Percentiles rank a stretch among this genome's conserved stretches.
Conservation (phyloP, 2,797 vertebrate genomes). For the Spondyliosoma cantharus region DNA sequence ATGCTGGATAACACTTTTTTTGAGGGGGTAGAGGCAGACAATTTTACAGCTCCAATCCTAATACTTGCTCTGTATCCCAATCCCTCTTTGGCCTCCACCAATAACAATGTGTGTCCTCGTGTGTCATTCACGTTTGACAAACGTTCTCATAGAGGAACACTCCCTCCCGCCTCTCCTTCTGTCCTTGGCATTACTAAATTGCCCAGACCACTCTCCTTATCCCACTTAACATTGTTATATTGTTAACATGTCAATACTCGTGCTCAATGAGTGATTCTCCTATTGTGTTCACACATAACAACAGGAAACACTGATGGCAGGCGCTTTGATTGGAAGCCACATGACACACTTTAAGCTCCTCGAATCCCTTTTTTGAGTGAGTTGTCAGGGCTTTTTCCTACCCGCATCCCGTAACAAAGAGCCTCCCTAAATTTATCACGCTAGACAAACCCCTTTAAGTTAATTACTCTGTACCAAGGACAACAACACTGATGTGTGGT, state of each 20-base stretch:
- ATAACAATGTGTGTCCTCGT: constrained; percentile 49
- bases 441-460: constrained; percentile 81
- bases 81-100: constrained; percentile 40
- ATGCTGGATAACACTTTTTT: constrained; percentile 50
- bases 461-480: constrained; percentile 76
- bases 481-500: constrained; percentile 79
- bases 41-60: constrained; percentile 49
- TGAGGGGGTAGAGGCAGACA: constrained; percentile 26
- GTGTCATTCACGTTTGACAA: constrained; percentile 50
- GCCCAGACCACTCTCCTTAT: constrained; percentile 65
- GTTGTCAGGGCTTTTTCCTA: constrained; percentile 63
- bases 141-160: constrained; percentile 34
- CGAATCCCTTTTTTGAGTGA: constrained; percentile 58
- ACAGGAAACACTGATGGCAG: constrained; percentile 76
- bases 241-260: constrained; percentile 78
- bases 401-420: constrained; percentile 70
- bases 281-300: constrained; percentile 77
- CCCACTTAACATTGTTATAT: constrained; percentile 77
- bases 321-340: constrained; percentile 70
- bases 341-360: constrained; percentile 75
- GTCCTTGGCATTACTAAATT: constrained; percentile 62
- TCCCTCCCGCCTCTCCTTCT: constrained; percentile 28
- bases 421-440: constrained; percentile 77
- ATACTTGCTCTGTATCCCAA: constrained; percentile 26
- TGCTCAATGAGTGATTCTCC: constrained; percentile 74